Conservation (phyloP, 2,113 vertebrate genomes). For the Campylomormyrus numenius region DNA sequence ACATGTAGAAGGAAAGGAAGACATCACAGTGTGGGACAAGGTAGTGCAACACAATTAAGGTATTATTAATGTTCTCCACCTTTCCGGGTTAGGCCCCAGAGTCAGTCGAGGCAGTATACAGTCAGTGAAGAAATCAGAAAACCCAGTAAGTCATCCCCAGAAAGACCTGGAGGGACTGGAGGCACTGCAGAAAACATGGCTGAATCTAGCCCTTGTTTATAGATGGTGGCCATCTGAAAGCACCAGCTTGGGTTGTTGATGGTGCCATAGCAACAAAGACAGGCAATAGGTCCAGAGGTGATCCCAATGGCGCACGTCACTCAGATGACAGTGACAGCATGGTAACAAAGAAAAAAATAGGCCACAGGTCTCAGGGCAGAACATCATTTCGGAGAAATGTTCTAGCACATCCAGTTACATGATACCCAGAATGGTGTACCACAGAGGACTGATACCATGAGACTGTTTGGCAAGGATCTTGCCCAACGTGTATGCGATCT, state of each 20-base stretch:
- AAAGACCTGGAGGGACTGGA: not conserved
- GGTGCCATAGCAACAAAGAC: slow-evolving; percentile 55
- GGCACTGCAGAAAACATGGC: not conserved
- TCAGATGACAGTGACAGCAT: not conserved
- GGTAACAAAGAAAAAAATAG: not conserved
- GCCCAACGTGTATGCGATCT: not conserved
- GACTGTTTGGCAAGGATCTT: not conserved
- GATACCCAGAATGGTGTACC: not conserved
- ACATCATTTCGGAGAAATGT: not conserved
- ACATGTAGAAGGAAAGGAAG: not conserved
- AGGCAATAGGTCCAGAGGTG: slow-evolving; percentile 21
- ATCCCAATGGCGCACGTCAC: not conserved
- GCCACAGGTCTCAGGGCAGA: not conserved
- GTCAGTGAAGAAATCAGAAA: not conserved
- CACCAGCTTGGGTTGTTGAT: slow-evolving; percentile 54
- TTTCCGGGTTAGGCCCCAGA: not conserved
- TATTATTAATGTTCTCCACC: not conserved
- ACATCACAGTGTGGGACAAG: not conserved
- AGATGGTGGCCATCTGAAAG: slow-evolving; percentile 60
- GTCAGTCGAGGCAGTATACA: not conserved
- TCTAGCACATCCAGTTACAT: not conserved
- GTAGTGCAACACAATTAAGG: not conserved
- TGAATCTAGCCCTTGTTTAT: slow-evolving; percentile 12
- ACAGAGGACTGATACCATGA: not conserved
- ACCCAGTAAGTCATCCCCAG: not conserved